phyloP scores from a whole-genome alignment of 2,888 invertebrate species.

The Kryphioiulus occultus region DNA sequence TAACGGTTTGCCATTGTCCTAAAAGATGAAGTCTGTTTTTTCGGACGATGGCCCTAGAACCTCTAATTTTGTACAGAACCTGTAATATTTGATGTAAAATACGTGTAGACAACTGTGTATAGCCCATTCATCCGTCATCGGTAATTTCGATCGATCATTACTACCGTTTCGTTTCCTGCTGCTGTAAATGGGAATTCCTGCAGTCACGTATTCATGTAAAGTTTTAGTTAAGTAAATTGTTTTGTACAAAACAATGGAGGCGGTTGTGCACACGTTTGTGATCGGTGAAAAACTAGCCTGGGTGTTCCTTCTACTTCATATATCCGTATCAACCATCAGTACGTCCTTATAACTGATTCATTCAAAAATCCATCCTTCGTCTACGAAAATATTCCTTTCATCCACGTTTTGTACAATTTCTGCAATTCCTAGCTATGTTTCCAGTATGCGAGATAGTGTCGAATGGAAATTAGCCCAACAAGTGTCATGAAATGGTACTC shows the following conservation, averaged over 20 bases:
- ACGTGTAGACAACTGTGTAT: slow-evolving; percentile 42
- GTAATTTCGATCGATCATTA: slow-evolving; percentile 3
- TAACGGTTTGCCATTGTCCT: background rate
- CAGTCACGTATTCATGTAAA: background rate
- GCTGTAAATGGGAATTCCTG: background rate
- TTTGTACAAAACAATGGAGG: background rate
- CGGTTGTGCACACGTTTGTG: background rate
- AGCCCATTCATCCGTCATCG: slow-evolving; percentile 4
- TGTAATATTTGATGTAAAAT: slow-evolving; percentile 46
- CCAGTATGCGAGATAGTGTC: background rate
- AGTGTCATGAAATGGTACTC: too few species aligned
- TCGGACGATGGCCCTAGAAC: background rate
- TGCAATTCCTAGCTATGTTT: background rate
- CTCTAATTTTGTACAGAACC: slow-evolving; percentile 45
- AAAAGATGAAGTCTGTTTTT: background rate
- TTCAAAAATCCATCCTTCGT: background rate
- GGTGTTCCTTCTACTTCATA: background rate
- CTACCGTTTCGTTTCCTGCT: background rate
- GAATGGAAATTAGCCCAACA: background rate
- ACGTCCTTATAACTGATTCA: background rate
- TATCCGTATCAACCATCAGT: background rate
- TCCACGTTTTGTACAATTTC: background rate
- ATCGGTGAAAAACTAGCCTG: background rate
- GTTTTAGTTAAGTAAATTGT: background rate
- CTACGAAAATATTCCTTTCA: background rate